Base-by-base conservation (phyloP, 92 coral and sea anemone species). In the Actinostola sp. region DNA sequence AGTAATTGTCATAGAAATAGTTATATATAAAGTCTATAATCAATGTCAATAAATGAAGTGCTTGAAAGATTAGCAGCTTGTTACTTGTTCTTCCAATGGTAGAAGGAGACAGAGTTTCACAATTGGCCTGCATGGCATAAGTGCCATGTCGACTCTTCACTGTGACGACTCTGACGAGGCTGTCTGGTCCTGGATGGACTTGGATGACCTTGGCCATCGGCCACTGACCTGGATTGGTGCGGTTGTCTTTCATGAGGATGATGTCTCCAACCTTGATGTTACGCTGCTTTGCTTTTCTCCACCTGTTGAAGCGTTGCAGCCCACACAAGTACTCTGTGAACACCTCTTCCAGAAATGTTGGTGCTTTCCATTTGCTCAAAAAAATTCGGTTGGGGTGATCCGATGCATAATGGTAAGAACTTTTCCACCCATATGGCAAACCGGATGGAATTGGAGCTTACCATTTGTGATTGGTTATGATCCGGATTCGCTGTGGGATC, bases 261-360 rank as follows among this genome's bases (percentile, higher is more conserved):
- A 77, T 33, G 48, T 87, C 88, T 14, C 72, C 50, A 19, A 78
- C 38, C 23, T 71, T 11, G 28, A 83, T 83, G 60, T 65, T 63
- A 44, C 77, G 45, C 50, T 67, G 35, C 41, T 58, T 82, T n/a
- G n/a, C n/a, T 3, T 32, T 30, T 31, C 65, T 70, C 92, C 88
- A 87, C 61, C 74, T 82, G 54, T 59, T 54, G 43, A 65, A 28
- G 2, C 73, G 78, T 30, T 79, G 86, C 12, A 80, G 83, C 8
- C 52, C 44, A 36, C 48, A 34, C 23, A 81, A 67, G 43, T 86
- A 86, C 34, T 86, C 91, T 13, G 75, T 45, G 10, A 83, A 81
- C 84, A 81, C 14, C 79, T 19, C 43, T 74, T 86, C 91, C 86
- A 81, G 61, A 86, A 81, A 43, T 81, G 83, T 31, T 75, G 87